Percentiles rank a stretch among this genome's conserved stretches.
Evolutionary conservation across 1,140 invertebrate genomes (phyloP).

Genomic region (Drosophila micromelanica): DNA sequence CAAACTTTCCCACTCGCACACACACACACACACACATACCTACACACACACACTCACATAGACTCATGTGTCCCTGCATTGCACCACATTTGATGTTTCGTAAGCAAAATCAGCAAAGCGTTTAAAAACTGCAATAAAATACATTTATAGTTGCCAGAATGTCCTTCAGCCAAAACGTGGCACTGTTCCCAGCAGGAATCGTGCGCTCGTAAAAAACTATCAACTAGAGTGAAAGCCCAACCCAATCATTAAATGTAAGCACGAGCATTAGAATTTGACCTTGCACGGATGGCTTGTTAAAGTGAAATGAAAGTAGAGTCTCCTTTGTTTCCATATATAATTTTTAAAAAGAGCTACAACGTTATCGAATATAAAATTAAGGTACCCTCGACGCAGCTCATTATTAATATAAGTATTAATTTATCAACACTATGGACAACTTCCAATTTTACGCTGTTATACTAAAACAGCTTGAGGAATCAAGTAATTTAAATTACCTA

Average conservation of each 20-base stretch:
- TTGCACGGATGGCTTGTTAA: constrained; percentile 8
- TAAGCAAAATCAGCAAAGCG: constrained; percentile 76
- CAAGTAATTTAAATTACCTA: too few species aligned
- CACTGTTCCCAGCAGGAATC: constrained; percentile 35
- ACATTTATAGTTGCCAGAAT: constrained; percentile 76
- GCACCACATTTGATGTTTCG: constrained; percentile 68
- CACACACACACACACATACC: constrained; percentile 1
- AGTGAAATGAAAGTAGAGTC: neutral
- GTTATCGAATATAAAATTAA: neutral
- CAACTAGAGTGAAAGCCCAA: constrained; percentile 39
- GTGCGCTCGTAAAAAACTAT: constrained; percentile 40
- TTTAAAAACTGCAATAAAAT: constrained; percentile 80
- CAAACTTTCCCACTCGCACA: constrained; percentile 64
- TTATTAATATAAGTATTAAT: too few species aligned
- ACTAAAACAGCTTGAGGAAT: too few species aligned
- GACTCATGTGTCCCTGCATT: constrained; percentile 28
- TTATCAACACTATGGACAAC: too few species aligned
- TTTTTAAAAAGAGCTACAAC: neutral
- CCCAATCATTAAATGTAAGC: constrained; percentile 43
- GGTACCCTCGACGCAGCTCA: too few species aligned
- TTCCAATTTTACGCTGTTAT: too few species aligned
- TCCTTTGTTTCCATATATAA: neutral
- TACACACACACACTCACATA: constrained; percentile 6
- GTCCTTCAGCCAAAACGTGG: constrained; percentile 54
- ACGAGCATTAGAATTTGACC: constrained; percentile 3